A percentile compares a stretch with the other conserved stretches of the same genome.
Evolutionary conservation across 2,113 vertebrate species (phyloP).

Genomic region (Triplophysa tibetana): DNA sequence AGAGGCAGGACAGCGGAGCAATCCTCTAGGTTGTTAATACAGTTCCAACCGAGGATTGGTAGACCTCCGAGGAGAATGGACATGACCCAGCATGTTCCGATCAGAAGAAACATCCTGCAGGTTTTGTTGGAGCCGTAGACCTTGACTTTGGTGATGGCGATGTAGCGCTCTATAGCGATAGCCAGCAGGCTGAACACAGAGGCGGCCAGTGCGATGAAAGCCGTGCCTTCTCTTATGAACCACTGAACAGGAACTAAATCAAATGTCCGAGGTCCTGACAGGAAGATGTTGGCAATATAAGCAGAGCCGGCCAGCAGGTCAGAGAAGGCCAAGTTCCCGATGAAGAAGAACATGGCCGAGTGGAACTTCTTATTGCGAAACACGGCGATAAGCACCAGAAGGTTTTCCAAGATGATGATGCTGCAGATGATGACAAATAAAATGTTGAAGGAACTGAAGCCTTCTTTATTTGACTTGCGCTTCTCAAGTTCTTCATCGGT

Average conservation of each 20-base stretch:
- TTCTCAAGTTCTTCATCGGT: slow-evolving; percentile 26
- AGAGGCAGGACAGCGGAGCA: slow-evolving; percentile 92
- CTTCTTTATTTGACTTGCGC: not conserved
- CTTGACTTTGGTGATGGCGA: slow-evolving; percentile 91
- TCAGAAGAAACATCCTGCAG: slow-evolving; percentile 92
- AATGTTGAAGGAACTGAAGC: slow-evolving; percentile 62
- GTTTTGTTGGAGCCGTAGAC: slow-evolving; percentile 85
- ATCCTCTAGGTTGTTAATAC: slow-evolving; percentile 75
- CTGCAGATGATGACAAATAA: slow-evolving; percentile 83
- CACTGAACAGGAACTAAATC: slow-evolving; percentile 82
- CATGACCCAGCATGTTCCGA: slow-evolving; percentile 89
- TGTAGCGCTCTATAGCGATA: slow-evolving; percentile 92
- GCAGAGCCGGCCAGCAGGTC: slow-evolving; percentile 88
- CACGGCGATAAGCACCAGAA: slow-evolving; percentile 86
- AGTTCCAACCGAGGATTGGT: slow-evolving; percentile 97
- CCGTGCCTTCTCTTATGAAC: slow-evolving; percentile 92
- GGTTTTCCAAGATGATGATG: slow-evolving; percentile 90
- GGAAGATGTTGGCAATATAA: slow-evolving; percentile 87
- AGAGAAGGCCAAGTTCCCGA: slow-evolving; percentile 91
- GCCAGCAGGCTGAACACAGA: slow-evolving; percentile 94
- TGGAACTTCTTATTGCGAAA: slow-evolving; percentile 93
- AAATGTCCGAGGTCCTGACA: slow-evolving; percentile 84
- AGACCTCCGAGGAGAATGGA: slow-evolving; percentile 85
- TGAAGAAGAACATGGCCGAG: slow-evolving; percentile 95
- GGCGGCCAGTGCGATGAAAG: slow-evolving; percentile 88